Conservation (phyloP, 2,113 vertebrate species). For the Ariopsis seemanni region DNA sequence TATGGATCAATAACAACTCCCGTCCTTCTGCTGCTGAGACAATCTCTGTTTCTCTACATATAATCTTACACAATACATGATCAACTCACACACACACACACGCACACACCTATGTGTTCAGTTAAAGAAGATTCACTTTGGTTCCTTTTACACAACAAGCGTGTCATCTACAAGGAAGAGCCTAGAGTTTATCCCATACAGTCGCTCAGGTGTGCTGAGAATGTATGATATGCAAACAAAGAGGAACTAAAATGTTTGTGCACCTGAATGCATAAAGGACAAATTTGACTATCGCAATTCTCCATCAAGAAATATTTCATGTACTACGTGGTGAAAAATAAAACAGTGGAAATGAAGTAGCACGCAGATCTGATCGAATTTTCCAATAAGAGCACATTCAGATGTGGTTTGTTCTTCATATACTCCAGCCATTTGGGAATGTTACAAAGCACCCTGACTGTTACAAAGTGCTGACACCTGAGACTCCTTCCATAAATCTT, state of each 20-base stretch:
- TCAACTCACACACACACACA: too few relatives aligned
- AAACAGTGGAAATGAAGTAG: background rate
- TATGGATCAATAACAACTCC: background rate
- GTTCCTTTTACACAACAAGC: background rate
- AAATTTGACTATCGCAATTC: background rate
- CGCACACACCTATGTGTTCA: too few relatives aligned
- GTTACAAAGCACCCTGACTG: background rate
- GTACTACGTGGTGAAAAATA: background rate
- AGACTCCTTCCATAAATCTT: background rate
- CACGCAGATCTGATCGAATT: background rate
- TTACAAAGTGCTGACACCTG: background rate
- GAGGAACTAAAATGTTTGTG: background rate
- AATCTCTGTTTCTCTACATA: background rate
- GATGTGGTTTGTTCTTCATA: background rate
- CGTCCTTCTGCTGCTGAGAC: background rate
- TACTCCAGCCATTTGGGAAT: background rate
- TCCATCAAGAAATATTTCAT: background rate
- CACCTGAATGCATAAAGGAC: background rate
- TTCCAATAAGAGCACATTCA: background rate
- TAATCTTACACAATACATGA: background rate
- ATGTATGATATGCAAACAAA: background rate
- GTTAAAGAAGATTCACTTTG: background rate
- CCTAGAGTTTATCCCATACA: background rate
- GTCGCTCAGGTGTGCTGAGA: background rate
- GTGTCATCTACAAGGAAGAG: too few relatives aligned